Evolutionary conservation across 2,888 invertebrate genomes (phyloP).

Genomic region (Macropis europaea): DNA sequence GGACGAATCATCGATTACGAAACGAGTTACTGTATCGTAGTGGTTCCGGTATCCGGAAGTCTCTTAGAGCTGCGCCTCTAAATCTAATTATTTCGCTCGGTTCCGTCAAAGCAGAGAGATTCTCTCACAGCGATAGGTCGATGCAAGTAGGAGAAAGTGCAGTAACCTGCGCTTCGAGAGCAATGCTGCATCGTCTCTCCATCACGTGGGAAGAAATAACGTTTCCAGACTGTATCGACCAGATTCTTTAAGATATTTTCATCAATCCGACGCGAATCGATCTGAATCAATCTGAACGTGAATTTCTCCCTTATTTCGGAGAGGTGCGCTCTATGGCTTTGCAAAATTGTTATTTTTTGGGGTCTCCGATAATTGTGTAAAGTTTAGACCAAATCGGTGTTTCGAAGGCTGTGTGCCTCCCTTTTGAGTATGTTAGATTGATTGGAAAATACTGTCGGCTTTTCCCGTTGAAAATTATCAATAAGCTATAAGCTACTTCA

Average conservation of each 20-base stretch:
- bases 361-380: too few species aligned
- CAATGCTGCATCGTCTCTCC: not conserved
- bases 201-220: conserved; percentile 9
- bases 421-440: too few species aligned
- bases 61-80: conserved; percentile 11
- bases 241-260: not conserved
- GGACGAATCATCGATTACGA: conserved; percentile 2
- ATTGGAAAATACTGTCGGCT: too few species aligned
- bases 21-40: conserved; percentile 12
- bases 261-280: too few species aligned
- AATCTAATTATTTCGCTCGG: conserved; percentile 49
- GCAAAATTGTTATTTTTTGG: too few species aligned
- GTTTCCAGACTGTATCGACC: not conserved
- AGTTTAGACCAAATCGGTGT: too few species aligned
- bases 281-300: not conserved
- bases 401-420: too few species aligned
- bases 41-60: conserved; percentile 19
- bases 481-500: too few species aligned
- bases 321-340: too few species aligned
- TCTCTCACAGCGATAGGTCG: conserved; percentile 37
- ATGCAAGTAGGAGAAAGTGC: conserved; percentile 45
- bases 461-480: too few species aligned
- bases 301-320: too few species aligned
- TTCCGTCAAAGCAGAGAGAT: conserved; percentile 38
- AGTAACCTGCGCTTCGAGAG: conserved; percentile 11